Evolutionary conservation across 1,140 invertebrate genomes (phyloP).

Genomic region (Cotesia typhae): DNA sequence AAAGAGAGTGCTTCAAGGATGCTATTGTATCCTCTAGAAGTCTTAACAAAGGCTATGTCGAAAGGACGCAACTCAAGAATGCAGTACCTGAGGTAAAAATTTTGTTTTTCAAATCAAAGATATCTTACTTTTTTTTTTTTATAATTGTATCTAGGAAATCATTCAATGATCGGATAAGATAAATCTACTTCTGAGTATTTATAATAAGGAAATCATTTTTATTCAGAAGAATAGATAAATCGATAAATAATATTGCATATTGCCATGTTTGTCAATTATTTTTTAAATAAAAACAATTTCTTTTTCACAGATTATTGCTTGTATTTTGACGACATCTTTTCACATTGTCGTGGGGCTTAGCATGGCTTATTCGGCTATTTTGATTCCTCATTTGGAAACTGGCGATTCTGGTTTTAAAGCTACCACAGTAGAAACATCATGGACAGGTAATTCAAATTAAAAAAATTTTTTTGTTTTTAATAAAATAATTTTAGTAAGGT

Average conservation of each 20-base stretch:
- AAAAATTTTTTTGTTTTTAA: neutral
- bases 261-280: neutral
- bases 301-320: constrained; percentile 62
- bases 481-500: neutral
- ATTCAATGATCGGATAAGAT: neutral
- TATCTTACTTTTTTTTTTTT: constrained; percentile 1
- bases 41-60: constrained; percentile 58
- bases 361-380: constrained; percentile 69
- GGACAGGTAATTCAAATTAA: constrained; percentile 60
- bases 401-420: constrained; percentile 55
- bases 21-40: constrained; percentile 59
- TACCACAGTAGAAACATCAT: constrained; percentile 62
- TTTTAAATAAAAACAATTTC: neutral
- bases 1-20: constrained; percentile 59
- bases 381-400: constrained; percentile 67
- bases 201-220: neutral
- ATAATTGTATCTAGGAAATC: neutral
- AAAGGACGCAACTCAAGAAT: constrained; percentile 48
- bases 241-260: neutral
- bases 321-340: constrained; percentile 67
- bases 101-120: constrained; percentile 9
- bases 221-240: too few relatives aligned
- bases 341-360: constrained; percentile 69
- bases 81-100: constrained; percentile 53
- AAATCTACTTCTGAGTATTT: neutral